phyloP scores from a whole-genome alignment of 2,797 vertebrate genomes.

The Gallinago solitaria region DNA sequence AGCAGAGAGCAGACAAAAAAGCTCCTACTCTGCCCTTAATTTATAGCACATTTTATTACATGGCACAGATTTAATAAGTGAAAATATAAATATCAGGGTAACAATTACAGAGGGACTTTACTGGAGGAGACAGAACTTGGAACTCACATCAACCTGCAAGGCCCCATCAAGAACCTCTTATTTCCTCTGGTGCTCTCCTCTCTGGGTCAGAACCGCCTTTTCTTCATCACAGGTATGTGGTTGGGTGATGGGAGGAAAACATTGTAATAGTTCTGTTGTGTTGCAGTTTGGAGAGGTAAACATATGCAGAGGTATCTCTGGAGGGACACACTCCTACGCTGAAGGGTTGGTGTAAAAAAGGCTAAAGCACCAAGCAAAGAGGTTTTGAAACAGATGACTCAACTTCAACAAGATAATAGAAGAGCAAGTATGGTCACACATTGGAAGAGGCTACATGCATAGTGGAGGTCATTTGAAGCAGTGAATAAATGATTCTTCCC shows the following conservation, averaged over 20 bases:
- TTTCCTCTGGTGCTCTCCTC: not conserved
- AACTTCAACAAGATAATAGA: not conserved
- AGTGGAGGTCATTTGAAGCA: not conserved
- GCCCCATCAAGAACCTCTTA: not conserved
- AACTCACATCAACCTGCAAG: not conserved
- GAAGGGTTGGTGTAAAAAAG: not conserved
- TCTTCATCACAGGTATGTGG: not conserved
- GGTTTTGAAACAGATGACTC: not conserved
- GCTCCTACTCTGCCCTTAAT: constrained; percentile 2
- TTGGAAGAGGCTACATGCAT: not conserved
- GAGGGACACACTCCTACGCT: not conserved
- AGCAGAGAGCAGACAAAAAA: constrained; percentile 22
- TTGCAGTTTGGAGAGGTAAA: not conserved
- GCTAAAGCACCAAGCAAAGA: not conserved
- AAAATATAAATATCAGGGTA: constrained; percentile 49
- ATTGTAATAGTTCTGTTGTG: not conserved
- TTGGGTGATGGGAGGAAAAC: not conserved
- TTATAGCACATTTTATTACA: constrained; percentile 28
- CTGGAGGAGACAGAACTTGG: constrained; percentile 6
- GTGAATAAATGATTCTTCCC: not conserved
- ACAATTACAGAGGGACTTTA: not conserved
- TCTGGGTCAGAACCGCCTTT: not conserved
- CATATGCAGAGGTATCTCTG: not conserved
- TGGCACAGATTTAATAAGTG: constrained; percentile 23
- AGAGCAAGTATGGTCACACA: not conserved